Conservation (phyloP, 2,888 invertebrate species). For the Drosophila parthenogenetica region DNA sequence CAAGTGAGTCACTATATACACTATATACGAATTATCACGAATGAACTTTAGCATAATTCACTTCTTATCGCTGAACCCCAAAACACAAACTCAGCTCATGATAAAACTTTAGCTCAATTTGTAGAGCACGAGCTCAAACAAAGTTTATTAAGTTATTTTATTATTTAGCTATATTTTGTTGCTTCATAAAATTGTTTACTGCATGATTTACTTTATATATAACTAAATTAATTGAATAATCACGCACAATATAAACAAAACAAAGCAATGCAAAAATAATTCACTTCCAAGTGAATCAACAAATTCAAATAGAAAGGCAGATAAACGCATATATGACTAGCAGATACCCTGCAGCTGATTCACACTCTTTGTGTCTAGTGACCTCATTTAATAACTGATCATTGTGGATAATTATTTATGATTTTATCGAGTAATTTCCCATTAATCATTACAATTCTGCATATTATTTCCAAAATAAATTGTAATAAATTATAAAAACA, state of each 20-base stretch:
- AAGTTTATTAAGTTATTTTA: constrained; percentile 7
- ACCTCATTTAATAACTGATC: neutral
- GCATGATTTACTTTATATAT: constrained; percentile 4
- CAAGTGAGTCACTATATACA: constrained; percentile 8
- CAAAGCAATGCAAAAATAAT: constrained; percentile 20
- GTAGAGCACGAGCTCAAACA: neutral
- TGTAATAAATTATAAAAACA: neutral
- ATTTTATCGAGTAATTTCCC: neutral
- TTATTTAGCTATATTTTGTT: neutral
- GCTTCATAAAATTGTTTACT: constrained; percentile 1
- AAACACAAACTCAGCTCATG: neutral
- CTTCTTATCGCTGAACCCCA: neutral
- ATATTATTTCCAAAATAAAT: neutral
- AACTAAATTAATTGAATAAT: constrained; percentile 2
- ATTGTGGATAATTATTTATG: neutral
- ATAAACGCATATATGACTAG: neutral
- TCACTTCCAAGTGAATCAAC: constrained; percentile 28
- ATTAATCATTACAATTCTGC: neutral
- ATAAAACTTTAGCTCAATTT: neutral
- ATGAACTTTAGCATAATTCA: constrained; percentile 11
- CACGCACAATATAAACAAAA: constrained; percentile 6
- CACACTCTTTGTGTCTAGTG: neutral
- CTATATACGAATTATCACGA: neutral
- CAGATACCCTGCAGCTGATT: constrained; percentile 4
- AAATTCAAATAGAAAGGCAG: neutral